Evolutionary conservation across 2,888 invertebrate genomes (phyloP), one percentile per base, ranked within the genome.

Genomic region (Taenaris catops): DNA sequence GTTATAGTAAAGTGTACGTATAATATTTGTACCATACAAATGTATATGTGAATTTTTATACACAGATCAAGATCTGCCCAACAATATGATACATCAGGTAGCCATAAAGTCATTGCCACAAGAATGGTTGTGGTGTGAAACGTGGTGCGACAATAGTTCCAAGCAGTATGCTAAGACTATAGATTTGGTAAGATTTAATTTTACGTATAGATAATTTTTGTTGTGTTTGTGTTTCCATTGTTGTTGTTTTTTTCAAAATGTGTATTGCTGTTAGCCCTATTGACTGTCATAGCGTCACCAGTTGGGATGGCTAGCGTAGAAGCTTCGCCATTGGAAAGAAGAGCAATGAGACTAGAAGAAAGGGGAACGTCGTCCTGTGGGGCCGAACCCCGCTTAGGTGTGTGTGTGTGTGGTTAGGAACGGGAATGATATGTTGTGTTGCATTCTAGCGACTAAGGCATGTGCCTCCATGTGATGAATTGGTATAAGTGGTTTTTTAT

Each of bases 51-150:
- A 16, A 3, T 28, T 25, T 35, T 53, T 35, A 17, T 54, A 76
- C 14, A 51, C 88, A 80, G 92, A 93, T 73, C 91, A 97, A 90
- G 99, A 99, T 84, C 88, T 99, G 47, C 99, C 99, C 0, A 99
- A 99, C 80, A 99, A 99, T 75, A 99, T 99, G 99, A 99, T 99
- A 46, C 99, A 99, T 78, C 99, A 99, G 87, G 98, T 98, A 34
- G 92, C 96, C 3, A 98, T 99, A 49, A 99, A 99, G 78, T 98
- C 98, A 0, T 86, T 99, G 55, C 99, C 99, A 0, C 99, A 99
- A 68, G 99, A 99, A 69, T 99, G 99, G 99, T 86, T 99, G 39
- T 99, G 98, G 98, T 99, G 99, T 73, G 99, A 99, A 87, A 99
- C 99, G 0, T 99, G 99, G 99, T 99, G 99, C 69, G 96, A 96